Evolutionary conservation across 2,113 vertebrate species (phyloP), one percentile per base, ranked within the genome.

Genomic region (Oreochromis niloticus): DNA sequence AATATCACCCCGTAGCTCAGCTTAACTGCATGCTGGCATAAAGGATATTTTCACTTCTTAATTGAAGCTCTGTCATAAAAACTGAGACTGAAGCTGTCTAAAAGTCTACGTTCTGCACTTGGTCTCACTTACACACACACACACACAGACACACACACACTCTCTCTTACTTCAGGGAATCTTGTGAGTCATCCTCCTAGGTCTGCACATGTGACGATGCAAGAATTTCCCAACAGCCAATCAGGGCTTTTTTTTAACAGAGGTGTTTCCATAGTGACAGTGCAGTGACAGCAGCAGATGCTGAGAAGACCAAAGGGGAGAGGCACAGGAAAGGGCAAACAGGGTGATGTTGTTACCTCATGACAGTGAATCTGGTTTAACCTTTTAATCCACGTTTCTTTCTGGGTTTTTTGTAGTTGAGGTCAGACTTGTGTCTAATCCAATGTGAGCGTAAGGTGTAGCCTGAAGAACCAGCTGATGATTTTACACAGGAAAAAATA

Each of bases 281-380:
- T 84, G 79, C 89, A 89, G 88, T 93, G 85, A 94, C 91, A 95
- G 94, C 88, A 95, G 92, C 94, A 96, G 94, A 95, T 94, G 81
- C 87, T 85, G 83, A 85, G 81, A 83, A 12, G 57, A 82, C 59
- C 27, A 55, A 84, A 81, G 80, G 52, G 82, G 34, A 88, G 46
- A 61, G 5, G 84, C 16, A 19, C 56, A 63, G 11, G 34, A 68
- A 73, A 50, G 36, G 34, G 36, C 19, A 68, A 83, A 83, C 52
- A 22, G 11, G 50, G 19, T 2, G 7, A 81, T 8, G 34, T n/a
- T 17, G 48, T 75, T 81, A 14, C 46, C 19, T 55, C 12, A 16
- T 9, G 32, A 32, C 57, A 11, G 80, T 19, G 1, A 50, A 34
- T 43, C 9, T n/a, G 10, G 17, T 68, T 83, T 39, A 24, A 85